A percentile compares a stretch with the other conserved stretches of the same genome.
Evolutionary conservation across 2,797 vertebrate species (phyloP).

Genomic region (Thunnus albacares): DNA sequence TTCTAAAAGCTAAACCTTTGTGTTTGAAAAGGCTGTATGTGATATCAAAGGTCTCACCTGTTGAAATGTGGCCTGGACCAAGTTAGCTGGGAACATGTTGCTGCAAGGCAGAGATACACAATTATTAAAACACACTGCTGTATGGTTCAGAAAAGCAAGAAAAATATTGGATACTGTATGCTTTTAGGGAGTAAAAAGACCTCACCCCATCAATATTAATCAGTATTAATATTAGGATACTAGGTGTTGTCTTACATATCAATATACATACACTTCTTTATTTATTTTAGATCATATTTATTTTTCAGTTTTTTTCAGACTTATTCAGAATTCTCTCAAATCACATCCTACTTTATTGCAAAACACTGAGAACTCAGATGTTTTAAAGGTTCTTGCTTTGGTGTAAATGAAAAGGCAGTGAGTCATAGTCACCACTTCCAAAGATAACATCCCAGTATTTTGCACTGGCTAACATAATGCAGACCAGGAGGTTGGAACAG

Average conservation of each 20-base stretch:
- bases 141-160: background rate
- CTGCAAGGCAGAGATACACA: constrained; percentile 80
- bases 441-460: background rate
- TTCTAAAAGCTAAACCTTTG: background rate
- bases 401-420: background rate
- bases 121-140: constrained; percentile 5
- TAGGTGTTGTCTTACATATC: background rate
- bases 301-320: too few species aligned
- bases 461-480: background rate
- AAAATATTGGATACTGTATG: background rate
- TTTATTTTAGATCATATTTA: background rate
- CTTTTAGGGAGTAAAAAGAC: background rate
- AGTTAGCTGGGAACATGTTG: constrained; percentile 98
- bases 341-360: background rate
- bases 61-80: constrained; percentile 98
- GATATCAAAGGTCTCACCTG: constrained; percentile 87
- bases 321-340: background rate
- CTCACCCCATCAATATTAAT: background rate
- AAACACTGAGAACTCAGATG: background rate
- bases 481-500: background rate
- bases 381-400: background rate
- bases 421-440: background rate
- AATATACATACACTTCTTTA: background rate
- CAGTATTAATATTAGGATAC: background rate
- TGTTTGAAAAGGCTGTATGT: background rate